Evolutionary conservation across 2,113 vertebrate species (phyloP), one percentile per base, ranked within the genome.

Genomic region (Phalacrocorax carbo): DNA sequence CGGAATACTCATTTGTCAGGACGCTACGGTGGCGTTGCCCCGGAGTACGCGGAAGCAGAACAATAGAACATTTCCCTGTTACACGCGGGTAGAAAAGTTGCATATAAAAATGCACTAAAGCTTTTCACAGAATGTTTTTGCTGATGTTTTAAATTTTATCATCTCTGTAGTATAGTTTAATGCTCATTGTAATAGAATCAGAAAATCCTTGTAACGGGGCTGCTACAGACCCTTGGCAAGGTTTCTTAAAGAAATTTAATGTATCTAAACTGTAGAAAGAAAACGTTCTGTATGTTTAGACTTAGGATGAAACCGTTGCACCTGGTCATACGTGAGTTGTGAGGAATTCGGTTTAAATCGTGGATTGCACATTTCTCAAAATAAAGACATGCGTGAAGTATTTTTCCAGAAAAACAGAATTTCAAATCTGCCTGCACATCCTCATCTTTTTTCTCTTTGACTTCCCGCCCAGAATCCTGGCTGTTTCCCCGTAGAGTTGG

Each of bases 401-500:
- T 80, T 93, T 91, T 51, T 61, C 60, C n/a, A 58, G 83, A 30
- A 29, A 65, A 86, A 65, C 13, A 48, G 44, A 58, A 3, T 22
- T 42, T 69, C 71, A 57, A 44, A 55, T 58, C 48, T 96, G 29
- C 68, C 46, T 72, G 1, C 15, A 44, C n/a, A 9, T 65, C 46
- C 60, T 94, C 55, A 86, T 25, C 19, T 60, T 32, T 15, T 2
- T 30, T n/a, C n/a, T 54, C 10, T 54, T n/a, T 82, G 48, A 4
- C 48, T 96, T 82, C 46, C 21, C 15, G 3, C 38, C 5, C 77
- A 98, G 98, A 99, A 96, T 93, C 85, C 96, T 29, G 99, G 99
- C 69, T 99, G 99, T 90, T 99, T 99, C 49, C 98, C 98, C 5
- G 99, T 99, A 38, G 99, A 99, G 97, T 88, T 99, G 98, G 99